A percentile compares a stretch with the other conserved stretches of the same genome.
These are phyloP conservation scores for Drosophila anomelani DNA, from an alignment of 2,888 invertebrate genomes.

Conservation along the genomic window DNA sequence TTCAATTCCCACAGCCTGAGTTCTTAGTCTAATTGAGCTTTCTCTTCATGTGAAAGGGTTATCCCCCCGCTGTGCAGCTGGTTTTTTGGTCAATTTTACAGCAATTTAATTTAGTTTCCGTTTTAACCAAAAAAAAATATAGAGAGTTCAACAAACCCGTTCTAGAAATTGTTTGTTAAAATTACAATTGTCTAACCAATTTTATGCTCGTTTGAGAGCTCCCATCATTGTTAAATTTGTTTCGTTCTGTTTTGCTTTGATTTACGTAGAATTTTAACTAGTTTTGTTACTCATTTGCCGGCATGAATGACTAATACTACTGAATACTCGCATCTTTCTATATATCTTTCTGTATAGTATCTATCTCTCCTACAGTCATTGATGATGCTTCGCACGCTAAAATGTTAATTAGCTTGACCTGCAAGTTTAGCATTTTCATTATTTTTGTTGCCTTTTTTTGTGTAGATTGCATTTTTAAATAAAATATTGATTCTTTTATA, in stretches of 20 bases:
- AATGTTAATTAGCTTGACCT: conserved; percentile 40
- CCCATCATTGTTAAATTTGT: conserved; percentile 33
- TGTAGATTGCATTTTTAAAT: neutral
- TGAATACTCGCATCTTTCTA: conserved; percentile 1
- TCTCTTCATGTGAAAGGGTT: conserved; percentile 40
- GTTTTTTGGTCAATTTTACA: conserved; percentile 43
- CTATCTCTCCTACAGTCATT: neutral
- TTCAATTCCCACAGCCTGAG: conserved; percentile 13
- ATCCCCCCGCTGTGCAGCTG: conserved; percentile 24
- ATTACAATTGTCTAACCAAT: conserved; percentile 37
- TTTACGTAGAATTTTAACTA: conserved; percentile 4
- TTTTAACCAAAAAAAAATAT: conserved; percentile 20
- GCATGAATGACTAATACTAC: conserved; percentile 45
- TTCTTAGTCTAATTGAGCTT: conserved; percentile 28
- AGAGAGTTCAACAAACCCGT: conserved; percentile 46
- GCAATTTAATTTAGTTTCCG: conserved; percentile 53
- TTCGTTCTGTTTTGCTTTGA: conserved; percentile 4
- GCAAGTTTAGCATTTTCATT: conserved; percentile 21
- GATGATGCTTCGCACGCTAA: conserved; percentile 35
- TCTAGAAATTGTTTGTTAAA: conserved; percentile 25
- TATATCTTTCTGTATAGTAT: conserved; percentile 2
- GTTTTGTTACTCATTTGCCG: conserved; percentile 49
- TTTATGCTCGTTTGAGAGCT: conserved; percentile 35
- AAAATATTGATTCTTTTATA: neutral
- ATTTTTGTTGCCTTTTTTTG: neutral